Conservation (phyloP, 1,140 invertebrate genomes). For the Phortica variegata region DNA sequence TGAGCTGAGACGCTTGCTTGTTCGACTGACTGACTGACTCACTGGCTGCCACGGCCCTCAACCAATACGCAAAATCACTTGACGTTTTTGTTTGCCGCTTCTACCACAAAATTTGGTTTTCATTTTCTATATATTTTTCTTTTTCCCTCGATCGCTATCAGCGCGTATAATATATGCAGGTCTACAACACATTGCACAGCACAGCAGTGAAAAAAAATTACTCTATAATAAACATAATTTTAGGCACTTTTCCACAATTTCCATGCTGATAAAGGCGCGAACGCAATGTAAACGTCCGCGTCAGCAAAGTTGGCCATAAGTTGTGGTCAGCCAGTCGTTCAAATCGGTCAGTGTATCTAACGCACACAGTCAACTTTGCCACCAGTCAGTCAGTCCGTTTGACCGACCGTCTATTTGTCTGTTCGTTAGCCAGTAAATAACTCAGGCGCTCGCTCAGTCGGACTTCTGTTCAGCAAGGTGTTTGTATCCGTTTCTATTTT, state of each 20-base stretch:
- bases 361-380: conserved; percentile 16
- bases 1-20: too few relatives aligned
- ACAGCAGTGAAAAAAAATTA: too few relatives aligned
- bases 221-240: conserved; percentile 44
- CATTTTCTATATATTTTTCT: too few relatives aligned
- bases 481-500: too few relatives aligned
- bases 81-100: conserved; percentile 18
- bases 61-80: conserved; percentile 46
- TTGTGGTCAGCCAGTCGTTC: too few relatives aligned
- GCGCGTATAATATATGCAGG: conserved; percentile 33
- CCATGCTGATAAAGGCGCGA: not conserved
- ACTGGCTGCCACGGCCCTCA: conserved; percentile 4
- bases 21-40: too few relatives aligned
- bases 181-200: conserved; percentile 17
- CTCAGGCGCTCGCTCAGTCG: too few relatives aligned
- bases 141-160: conserved; percentile 37
- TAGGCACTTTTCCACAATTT: conserved; percentile 39
- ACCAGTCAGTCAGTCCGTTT: not conserved
- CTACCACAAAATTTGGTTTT: too few relatives aligned
- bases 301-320: too few relatives aligned
- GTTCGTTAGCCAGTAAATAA: too few relatives aligned
- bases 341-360: too few relatives aligned
- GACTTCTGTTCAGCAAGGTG: too few relatives aligned
- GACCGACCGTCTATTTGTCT: not conserved
- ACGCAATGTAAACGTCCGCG: conserved; percentile 3